Base-by-base conservation (phyloP, 2,888 invertebrate species). In the Caenorhabditis uteleia region DNA sequence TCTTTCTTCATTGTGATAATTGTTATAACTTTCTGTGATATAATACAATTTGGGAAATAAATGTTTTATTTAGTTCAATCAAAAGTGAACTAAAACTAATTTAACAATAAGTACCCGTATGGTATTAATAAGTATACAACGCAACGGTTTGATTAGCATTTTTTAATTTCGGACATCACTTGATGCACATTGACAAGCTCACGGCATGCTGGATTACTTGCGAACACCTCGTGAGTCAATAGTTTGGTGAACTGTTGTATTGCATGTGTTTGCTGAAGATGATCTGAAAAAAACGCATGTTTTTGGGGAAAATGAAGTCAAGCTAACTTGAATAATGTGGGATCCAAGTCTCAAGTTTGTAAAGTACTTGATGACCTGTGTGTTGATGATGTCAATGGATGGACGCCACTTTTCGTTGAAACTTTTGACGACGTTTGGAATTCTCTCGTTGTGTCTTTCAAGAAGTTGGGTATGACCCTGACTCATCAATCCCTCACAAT, bases 131-230 rank as follows among this genome's bases (percentile, higher is more conserved):
- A n/a, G n/a, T n/a, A n/a, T n/a, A n/a, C n/a, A n/a, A n/a, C n/a
- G n/a, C 85, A 90, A 91, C 7, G 93, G 93, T 86, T 97, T 98
- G 85, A 95, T n/a, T n/a, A n/a, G n/a, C n/a, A 95, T 86, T 97
- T 97, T 85, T 98, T 99, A 69, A 98, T 92, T 87, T 99, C 97
- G 2, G 95, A 93, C 93, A 97, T 97, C 60, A 98, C 91, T 61
- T 95, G 92, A 86, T 98, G 98, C 81, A 95, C 93, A 84, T 97
- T 97, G 3, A 95, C 93, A 50, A 98, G 88, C 84, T 95, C 93
- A 7, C 91, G 90, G 70, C 85, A 82, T 48, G 86, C 84, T 45
- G 86, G 83, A 68, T 85, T 77, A 10, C 43, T 42, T 10, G 38
- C 38, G 25, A 58, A 86, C 7, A 86, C 85, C 54, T 85, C 84